Conservation (phyloP, 2,797 vertebrate genomes). For the Lycodopsis pacificus region DNA sequence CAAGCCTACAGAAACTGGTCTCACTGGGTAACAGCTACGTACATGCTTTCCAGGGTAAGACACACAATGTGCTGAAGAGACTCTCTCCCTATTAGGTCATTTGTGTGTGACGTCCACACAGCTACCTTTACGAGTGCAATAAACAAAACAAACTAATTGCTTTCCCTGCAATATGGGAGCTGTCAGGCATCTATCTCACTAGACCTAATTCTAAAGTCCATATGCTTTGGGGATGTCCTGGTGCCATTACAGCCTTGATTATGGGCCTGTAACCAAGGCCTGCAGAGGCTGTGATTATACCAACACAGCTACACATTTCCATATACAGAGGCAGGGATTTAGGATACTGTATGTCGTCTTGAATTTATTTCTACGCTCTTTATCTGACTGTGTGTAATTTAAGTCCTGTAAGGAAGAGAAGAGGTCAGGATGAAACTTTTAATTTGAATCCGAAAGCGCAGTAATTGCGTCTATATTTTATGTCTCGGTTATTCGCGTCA, state of each 20-base stretch:
- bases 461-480: slow-evolving; percentile 4
- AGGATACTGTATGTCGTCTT: background rate
- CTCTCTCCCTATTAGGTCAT: background rate
- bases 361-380: background rate
- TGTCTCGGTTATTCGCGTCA: slow-evolving; percentile 1
- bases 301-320: background rate
- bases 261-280: slow-evolving; percentile 30
- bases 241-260: slow-evolving; percentile 26
- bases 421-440: slow-evolving; percentile 8
- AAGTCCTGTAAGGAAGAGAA: background rate
- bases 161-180: background rate
- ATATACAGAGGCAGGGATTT: background rate
- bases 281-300: background rate
- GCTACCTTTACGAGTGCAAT: slow-evolving; percentile 36
- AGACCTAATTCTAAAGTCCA: slow-evolving; percentile 68
- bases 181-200: background rate
- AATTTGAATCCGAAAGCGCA: slow-evolving; percentile 12
- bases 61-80: background rate
- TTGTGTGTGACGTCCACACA: background rate
- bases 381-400: background rate
- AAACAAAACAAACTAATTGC: slow-evolving; percentile 35
- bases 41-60: slow-evolving; percentile 90
- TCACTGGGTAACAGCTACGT: slow-evolving; percentile 92
- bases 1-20: slow-evolving; percentile 91
- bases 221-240: slow-evolving; percentile 38